A percentile compares a stretch with the other conserved stretches of the same genome.
Evolutionary conservation across 2,797 vertebrate species (phyloP).

Genomic region (Oryzias dopingdopingensis): DNA sequence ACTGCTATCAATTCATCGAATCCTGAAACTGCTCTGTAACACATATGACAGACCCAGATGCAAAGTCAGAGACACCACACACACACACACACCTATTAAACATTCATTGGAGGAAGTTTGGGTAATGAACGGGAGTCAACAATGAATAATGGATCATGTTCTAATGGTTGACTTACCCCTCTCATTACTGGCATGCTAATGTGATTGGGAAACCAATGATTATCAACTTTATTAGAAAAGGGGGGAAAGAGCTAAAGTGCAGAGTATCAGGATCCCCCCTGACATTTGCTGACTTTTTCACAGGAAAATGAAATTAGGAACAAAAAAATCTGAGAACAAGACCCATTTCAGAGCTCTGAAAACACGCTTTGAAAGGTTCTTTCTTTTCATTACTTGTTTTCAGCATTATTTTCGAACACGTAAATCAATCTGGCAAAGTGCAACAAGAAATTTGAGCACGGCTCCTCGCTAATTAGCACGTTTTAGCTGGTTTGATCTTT

Average conservation of each 20-base stretch:
- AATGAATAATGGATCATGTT: conserved; percentile 83
- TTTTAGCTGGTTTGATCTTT: conserved; percentile 6
- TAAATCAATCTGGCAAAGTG: conserved; percentile 2
- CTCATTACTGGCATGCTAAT: conserved; percentile 77
- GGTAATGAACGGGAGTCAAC: conserved; percentile 77
- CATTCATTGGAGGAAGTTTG: conserved; percentile 70
- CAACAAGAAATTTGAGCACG: neutral
- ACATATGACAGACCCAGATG: conserved; percentile 52
- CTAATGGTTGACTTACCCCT: conserved; percentile 75
- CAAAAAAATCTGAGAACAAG: conserved; percentile 5
- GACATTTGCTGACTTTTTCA: conserved; percentile 23
- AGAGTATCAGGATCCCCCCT: conserved; percentile 26
- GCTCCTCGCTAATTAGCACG: too few relatives aligned
- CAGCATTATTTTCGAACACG: conserved; percentile 4
- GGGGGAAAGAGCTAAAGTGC: conserved; percentile 25
- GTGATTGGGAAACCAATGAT: conserved; percentile 73
- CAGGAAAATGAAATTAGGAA: conserved; percentile 12
- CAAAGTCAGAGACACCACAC: conserved; percentile 27
- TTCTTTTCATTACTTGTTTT: conserved; percentile 14
- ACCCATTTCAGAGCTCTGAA: neutral
- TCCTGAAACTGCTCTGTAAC: conserved; percentile 35
- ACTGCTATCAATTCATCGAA: conserved; percentile 46
- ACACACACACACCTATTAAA: conserved; percentile 61
- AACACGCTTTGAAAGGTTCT: conserved; percentile 4
- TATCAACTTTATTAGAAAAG: conserved; percentile 65